Evolutionary conservation across 2,797 vertebrate genomes (phyloP).

Genomic region (Pantherophis alleghaniensis): DNA sequence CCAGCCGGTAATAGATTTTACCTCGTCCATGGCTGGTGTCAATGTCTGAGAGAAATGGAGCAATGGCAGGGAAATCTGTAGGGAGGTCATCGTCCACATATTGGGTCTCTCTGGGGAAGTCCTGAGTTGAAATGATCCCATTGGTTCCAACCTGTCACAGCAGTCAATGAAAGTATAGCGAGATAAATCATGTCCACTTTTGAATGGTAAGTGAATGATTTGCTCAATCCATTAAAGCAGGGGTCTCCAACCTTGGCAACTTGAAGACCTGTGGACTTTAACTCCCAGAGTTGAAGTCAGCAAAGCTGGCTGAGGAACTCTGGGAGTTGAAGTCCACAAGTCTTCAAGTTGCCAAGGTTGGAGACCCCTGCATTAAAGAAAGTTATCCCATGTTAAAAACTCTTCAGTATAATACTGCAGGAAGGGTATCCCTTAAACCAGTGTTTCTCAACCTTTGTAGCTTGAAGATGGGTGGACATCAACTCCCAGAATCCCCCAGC

Average conservation of each 20-base stretch:
- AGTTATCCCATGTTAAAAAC: neutral
- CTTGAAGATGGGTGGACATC: no score
- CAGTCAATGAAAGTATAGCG: neutral
- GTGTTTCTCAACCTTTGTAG: no score
- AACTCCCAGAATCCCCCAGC: no score
- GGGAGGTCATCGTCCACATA: conserved; percentile 95
- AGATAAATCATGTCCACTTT: neutral
- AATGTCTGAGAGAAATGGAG: conserved; percentile 92
- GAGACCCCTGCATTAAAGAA: neutral
- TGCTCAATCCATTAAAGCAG: neutral
- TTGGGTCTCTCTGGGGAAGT: conserved; percentile 94
- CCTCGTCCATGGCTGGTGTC: conserved; percentile 87
- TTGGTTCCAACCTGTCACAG: conserved; percentile 90
- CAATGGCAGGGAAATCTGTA: conserved; percentile 91
- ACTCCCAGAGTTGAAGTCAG: no score
- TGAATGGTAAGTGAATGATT: neutral
- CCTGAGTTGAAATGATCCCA: conserved; percentile 93
- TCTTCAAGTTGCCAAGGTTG: no score
- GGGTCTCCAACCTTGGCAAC: no score
- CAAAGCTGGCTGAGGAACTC: no score
- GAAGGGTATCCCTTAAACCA: neutral
- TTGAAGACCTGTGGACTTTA: no score
- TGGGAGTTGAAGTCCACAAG: no score
- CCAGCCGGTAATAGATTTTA: conserved; percentile 86
- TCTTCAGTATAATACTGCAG: neutral